phyloP scores from a whole-genome alignment of 2,113 vertebrate genomes.

The Saccopteryx leptura region DNA sequence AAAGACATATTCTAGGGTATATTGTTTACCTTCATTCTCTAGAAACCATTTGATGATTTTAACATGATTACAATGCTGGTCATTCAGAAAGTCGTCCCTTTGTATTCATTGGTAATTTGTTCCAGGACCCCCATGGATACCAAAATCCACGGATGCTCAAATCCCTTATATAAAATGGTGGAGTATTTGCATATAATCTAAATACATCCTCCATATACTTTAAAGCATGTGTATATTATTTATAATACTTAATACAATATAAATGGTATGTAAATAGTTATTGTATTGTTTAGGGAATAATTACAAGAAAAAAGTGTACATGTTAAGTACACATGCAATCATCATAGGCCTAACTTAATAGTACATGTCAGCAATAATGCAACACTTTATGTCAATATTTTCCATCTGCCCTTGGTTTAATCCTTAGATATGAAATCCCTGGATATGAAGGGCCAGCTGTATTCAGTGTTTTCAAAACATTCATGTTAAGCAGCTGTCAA shows the following conservation, averaged over 20 bases:
- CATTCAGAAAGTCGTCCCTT: background rate
- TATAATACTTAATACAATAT: background rate
- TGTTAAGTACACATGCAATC: background rate
- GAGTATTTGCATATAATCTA: background rate
- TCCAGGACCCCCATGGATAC: too few species aligned
- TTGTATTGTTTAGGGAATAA: background rate
- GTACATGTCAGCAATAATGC: background rate
- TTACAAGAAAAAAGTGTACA: background rate
- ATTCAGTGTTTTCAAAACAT: slow-evolving; percentile 2
- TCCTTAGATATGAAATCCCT: background rate
- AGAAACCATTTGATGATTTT: background rate
- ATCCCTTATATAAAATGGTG: background rate
- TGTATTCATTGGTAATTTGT: background rate
- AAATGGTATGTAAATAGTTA: background rate
- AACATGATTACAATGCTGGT: slow-evolving; percentile 4
- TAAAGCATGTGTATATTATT: background rate
- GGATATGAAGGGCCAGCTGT: background rate
- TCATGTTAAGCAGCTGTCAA: slow-evolving; percentile 11
- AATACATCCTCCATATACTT: background rate
- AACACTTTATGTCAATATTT: background rate
- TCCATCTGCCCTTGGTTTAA: background rate
- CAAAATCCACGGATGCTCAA: background rate
- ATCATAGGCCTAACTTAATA: background rate
- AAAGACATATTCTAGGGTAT: slow-evolving; percentile 63
- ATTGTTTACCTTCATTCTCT: slow-evolving; percentile 55